A percentile compares a stretch with the other conserved stretches of the same genome.
These are phyloP conservation scores for Lagopus leucura DNA, from an alignment of 2,113 vertebrate species.

Conservation along the genomic window DNA sequence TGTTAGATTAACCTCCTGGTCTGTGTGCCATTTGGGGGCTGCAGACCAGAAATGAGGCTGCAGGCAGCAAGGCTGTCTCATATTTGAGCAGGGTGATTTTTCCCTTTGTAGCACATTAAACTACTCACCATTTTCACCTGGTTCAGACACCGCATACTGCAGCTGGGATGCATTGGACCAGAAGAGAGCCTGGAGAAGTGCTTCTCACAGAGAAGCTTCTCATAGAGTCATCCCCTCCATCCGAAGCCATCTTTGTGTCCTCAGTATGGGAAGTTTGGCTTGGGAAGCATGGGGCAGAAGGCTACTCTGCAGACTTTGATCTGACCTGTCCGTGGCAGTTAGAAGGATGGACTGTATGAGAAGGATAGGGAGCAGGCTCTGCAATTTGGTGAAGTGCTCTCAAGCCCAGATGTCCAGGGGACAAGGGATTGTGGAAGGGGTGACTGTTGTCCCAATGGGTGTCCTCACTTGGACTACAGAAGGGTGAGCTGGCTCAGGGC, in stretches of 20 bases:
- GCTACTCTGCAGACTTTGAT: background rate
- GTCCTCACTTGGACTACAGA: background rate
- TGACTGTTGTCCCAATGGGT: background rate
- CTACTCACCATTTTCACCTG: background rate
- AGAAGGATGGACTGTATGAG: background rate
- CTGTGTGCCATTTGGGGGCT: background rate
- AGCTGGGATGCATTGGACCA: background rate
- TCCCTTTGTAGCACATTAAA: background rate
- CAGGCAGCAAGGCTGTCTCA: background rate
- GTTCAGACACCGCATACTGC: background rate
- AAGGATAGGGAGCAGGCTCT: background rate
- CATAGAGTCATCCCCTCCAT: background rate
- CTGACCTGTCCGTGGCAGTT: background rate
- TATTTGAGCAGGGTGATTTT: background rate
- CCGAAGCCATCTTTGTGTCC: background rate
- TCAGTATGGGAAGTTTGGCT: background rate
- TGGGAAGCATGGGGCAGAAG: background rate
- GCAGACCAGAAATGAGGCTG: background rate
- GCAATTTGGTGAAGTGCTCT: background rate
- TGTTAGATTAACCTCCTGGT: constrained; percentile 35
- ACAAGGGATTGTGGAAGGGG: background rate
- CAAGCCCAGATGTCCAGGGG: background rate
- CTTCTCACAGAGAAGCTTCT: background rate
- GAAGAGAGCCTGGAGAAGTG: background rate
- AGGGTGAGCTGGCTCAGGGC: background rate